Evolutionary conservation across 2,797 vertebrate genomes (phyloP), one percentile per base, ranked within the genome.

Genomic region (Dryobates pubescens): DNA sequence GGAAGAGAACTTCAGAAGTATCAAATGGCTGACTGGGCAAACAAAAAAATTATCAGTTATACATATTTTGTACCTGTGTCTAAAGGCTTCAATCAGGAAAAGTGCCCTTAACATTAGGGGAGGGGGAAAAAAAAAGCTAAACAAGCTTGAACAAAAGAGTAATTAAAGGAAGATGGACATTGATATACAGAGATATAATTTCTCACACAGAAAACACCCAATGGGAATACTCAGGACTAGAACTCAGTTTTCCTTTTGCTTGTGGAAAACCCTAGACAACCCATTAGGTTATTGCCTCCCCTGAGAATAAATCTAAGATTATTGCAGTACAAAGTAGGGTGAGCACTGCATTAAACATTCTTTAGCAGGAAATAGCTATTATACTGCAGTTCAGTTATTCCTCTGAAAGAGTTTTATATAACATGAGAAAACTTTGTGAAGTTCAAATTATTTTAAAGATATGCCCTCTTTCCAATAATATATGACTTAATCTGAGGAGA

Each of bases 381-480:
- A 38, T 79, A 84, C 38, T 77, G 34, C 61, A 82, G 65, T 26
- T 51, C 12, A 9, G 57, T 84, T 91, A 68, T 87, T 87, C 77
- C 82, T 80, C 74, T 70, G 67, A 34, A 83, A 87, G 26, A 62
- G 54, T 67, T 94, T 91, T 90, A 81, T 29, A 9, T 82, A 90
- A 84, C 59, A 34, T 5, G 12, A 81, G 53, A 71, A 82, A 95
- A 85, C 38, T 83, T 62, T 3, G 53, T 74, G 38, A 90, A 80
- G 61, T 51, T 76, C 53, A 82, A 69, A 83, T 59, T 76, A 65
- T 89, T 85, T 76, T n/a, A 80, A 83, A 85, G 64, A 74, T 91
- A 62, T 80, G 61, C 17, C 74, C 65, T 93, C 75, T 87, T 93
- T 91, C 57, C 41, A 78, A 57, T 85, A 92, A 89, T 49, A 38